A percentile compares a stretch with the other conserved stretches of the same genome.
phyloP scores from a whole-genome alignment of 2,113 vertebrate species.

The Vulpes vulpes region DNA sequence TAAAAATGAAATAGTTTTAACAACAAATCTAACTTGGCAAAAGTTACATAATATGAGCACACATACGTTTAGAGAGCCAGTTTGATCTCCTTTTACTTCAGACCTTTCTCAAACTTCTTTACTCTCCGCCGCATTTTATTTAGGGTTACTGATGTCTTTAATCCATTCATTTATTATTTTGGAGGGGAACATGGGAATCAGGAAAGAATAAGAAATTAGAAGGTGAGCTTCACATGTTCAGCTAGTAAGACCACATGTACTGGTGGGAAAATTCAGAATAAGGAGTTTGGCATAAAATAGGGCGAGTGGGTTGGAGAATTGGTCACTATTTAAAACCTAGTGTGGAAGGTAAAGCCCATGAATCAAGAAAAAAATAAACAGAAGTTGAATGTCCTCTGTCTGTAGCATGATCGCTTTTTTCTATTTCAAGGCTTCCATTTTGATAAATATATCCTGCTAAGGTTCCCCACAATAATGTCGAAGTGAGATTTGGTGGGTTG shows the following conservation, averaged over 20 bases:
- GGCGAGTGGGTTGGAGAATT: background rate
- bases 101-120: constrained; percentile 44
- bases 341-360: background rate
- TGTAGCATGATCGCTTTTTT: background rate
- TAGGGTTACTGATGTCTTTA: constrained; percentile 32
- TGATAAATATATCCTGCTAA: background rate
- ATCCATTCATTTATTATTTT: constrained; percentile 26
- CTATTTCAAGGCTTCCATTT: constrained; percentile 32
- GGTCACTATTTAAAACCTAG: background rate
- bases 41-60: background rate
- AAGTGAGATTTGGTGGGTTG: constrained; percentile 58
- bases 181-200: background rate
- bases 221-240: background rate
- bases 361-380: background rate
- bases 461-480: constrained; percentile 37
- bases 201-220: constrained; percentile 36
- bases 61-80: background rate
- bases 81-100: constrained; percentile 15
- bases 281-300: background rate
- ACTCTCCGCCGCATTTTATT: background rate
- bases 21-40: background rate
- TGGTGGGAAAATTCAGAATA: constrained; percentile 28
- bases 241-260: background rate
- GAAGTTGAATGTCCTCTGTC: background rate
- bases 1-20: constrained; percentile 5